Percentiles rank a stretch among this genome's conserved stretches.
Evolutionary conservation across 2,113 vertebrate species (phyloP).

Genomic region (Mus spicilegus): DNA sequence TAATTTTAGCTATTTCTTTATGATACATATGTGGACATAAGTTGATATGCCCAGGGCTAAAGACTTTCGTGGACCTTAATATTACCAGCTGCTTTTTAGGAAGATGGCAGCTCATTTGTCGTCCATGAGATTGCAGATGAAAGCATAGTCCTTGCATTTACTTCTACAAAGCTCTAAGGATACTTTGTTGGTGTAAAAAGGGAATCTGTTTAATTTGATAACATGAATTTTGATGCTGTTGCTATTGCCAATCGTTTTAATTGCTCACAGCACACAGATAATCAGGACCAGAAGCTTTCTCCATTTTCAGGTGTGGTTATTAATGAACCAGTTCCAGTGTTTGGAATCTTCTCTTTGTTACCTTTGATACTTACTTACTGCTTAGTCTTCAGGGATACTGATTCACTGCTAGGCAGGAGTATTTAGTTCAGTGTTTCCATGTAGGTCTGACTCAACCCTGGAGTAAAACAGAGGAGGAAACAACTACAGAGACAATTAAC

Average conservation of each 20-base stretch:
- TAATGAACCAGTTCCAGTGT: not conserved
- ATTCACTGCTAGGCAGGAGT: not conserved
- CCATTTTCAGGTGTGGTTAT: not conserved
- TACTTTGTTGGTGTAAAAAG: constrained; percentile 21
- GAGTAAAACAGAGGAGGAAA: constrained; percentile 17
- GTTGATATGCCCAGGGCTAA: not conserved
- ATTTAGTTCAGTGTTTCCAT: constrained; percentile 16
- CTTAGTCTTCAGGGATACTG: not conserved
- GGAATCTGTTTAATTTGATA: not conserved
- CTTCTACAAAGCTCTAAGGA: not conserved
- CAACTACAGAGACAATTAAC: constrained; percentile 4
- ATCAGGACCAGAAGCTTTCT: not conserved
- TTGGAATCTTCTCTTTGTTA: not conserved
- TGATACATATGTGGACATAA: not conserved
- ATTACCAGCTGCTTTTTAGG: not conserved
- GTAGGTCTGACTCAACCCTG: not conserved
- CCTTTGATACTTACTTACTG: not conserved
- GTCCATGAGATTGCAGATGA: not conserved
- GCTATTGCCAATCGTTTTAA: not conserved
- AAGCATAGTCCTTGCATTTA: not conserved
- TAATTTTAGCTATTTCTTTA: constrained; percentile 32
- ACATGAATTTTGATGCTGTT: not conserved
- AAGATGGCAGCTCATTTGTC: not conserved
- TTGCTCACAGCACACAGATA: not conserved
- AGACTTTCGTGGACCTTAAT: not conserved